Percentiles rank a stretch among this genome's conserved stretches.
Conservation (phyloP, 2,113 vertebrate genomes). For the Platichthys flesus region DNA sequence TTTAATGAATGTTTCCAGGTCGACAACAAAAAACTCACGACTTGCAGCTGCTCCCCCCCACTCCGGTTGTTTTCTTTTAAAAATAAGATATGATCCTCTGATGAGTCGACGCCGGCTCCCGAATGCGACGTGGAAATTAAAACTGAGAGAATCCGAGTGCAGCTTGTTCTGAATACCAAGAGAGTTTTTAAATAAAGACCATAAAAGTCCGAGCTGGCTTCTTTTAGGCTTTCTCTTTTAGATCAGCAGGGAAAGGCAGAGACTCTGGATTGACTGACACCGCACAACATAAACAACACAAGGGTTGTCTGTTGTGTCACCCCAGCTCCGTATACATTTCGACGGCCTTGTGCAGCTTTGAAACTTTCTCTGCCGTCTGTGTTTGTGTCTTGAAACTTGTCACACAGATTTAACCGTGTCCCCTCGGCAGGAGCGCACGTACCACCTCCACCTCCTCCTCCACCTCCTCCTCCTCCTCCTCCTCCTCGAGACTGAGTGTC, state of each 20-base stretch:
- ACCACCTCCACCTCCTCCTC: conserved; percentile 15
- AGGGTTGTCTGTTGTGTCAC: conserved; percentile 5
- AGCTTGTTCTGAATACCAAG: conserved; percentile 37
- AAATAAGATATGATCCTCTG: conserved; percentile 38
- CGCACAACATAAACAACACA: conserved; percentile 33
- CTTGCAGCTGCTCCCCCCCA: conserved; percentile 45
- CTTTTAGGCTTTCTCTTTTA: neutral
- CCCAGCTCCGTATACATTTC: conserved; percentile 32
- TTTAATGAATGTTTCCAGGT: conserved; percentile 20
- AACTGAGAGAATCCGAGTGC: conserved; percentile 29
- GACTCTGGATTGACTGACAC: conserved; percentile 30
- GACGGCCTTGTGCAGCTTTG: conserved; percentile 33
- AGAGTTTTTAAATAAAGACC: conserved; percentile 41
- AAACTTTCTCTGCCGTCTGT: conserved; percentile 39
- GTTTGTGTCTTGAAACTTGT: conserved; percentile 53
- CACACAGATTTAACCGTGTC: conserved; percentile 41
- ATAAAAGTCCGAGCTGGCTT: neutral
- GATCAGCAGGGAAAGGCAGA: conserved; percentile 35
- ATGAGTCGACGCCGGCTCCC: conserved; percentile 42
- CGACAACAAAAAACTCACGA: conserved; percentile 27
- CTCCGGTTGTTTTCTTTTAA: conserved; percentile 13
- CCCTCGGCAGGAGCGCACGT: conserved; percentile 27
- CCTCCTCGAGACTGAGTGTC: conserved; percentile 47
- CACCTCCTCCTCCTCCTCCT: conserved; percentile 9
- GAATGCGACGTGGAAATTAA: conserved; percentile 47